phyloP scores from a whole-genome alignment of 1,140 invertebrate genomes.

The Spodoptera frugiperda region DNA sequence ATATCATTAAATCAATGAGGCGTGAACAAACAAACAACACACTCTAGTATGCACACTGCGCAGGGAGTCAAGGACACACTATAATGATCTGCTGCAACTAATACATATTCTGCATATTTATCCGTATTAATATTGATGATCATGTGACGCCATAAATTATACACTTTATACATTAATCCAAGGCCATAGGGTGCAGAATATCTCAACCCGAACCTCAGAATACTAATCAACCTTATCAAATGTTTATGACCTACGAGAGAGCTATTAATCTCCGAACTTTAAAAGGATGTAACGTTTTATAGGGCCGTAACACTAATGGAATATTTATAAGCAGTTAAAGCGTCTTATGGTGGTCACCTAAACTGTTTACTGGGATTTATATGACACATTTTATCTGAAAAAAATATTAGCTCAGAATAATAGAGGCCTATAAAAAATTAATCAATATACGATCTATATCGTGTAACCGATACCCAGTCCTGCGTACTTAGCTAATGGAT shows the following conservation, averaged over 20 bases:
- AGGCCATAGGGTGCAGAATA: neutral
- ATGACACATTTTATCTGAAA: too few species aligned
- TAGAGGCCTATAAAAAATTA: neutral
- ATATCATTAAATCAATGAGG: neutral
- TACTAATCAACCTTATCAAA: constrained; percentile 33
- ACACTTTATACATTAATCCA: neutral
- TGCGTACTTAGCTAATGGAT: constrained; percentile 19
- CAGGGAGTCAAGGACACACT: neutral
- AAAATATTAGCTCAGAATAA: neutral
- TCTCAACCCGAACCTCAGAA: constrained; percentile 15
- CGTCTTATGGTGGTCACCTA: neutral
- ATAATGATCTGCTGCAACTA: neutral
- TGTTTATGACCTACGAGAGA: constrained; percentile 2
- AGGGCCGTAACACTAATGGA: neutral
- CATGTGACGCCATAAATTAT: neutral
- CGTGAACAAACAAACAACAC: neutral
- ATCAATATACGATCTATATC: constrained; percentile 8
- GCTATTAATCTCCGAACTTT: constrained; percentile 9
- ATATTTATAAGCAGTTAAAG: constrained; percentile 3
- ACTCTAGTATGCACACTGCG: neutral
- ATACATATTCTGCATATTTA: neutral
- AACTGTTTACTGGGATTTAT: neutral
- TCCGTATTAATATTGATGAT: neutral
- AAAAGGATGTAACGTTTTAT: constrained; percentile 14
- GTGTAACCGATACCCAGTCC: constrained; percentile 2